Conservation (phyloP, 1,140 invertebrate species). For the Cephus cinctus region DNA sequence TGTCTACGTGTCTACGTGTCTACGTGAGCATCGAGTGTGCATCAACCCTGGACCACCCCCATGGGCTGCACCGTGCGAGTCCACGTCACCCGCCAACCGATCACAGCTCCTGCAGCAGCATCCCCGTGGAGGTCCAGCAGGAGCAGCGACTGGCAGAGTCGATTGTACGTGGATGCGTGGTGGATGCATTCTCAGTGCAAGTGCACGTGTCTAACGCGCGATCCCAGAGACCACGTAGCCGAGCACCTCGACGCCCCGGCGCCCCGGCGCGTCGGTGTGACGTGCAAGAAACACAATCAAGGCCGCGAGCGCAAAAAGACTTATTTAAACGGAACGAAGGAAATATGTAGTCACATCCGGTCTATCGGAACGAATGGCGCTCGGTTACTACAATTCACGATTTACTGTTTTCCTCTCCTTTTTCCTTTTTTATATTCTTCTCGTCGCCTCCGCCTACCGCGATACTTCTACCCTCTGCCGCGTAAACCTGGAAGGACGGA, state of each 20-base stretch:
- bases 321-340: conserved; percentile 51
- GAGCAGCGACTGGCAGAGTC: too few relatives aligned
- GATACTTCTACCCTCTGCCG: background rate
- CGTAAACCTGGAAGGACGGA: conserved; percentile 5
- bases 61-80: too few relatives aligned
- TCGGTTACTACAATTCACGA: conserved; percentile 38
- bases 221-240: background rate
- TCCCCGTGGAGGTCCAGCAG: too few relatives aligned
- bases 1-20: too few relatives aligned
- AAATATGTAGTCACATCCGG: conserved; percentile 49
- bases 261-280: conserved; percentile 4
- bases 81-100: too few relatives aligned
- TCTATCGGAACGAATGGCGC: conserved; percentile 45
- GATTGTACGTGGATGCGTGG: too few relatives aligned
- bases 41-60: too few relatives aligned
- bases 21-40: too few relatives aligned
- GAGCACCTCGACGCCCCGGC: conserved; percentile 7
- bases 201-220: conserved; percentile 7
- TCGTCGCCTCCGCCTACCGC: conserved; percentile 8
- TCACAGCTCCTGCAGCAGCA: too few relatives aligned
- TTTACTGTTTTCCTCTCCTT: conserved; percentile 41
- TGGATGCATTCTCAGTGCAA: too few relatives aligned
- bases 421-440: too few relatives aligned
- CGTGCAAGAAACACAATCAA: conserved; percentile 34
- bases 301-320: conserved; percentile 35